Percentiles rank a stretch among this genome's conserved stretches.
Conservation (phyloP, 2,797 vertebrate species). For the Urophycis tenuis region DNA sequence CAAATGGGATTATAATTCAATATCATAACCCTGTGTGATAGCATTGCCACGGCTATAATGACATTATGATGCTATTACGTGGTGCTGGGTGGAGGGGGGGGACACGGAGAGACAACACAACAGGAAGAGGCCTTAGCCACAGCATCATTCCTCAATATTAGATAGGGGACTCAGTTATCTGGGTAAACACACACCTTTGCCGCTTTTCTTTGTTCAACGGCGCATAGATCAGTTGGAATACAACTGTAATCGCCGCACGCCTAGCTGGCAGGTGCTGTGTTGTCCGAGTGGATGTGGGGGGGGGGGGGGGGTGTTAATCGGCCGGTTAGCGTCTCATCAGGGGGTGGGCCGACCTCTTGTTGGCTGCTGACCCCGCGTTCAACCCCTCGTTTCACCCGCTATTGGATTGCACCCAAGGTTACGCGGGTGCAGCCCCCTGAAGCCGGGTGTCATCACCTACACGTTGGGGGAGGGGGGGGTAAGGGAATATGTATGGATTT, state of each 20-base stretch:
- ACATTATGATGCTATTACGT: background rate
- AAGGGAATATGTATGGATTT: background rate
- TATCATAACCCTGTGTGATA: conserved; percentile 8
- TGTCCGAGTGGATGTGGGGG: background rate
- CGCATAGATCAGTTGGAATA: background rate
- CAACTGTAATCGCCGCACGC: background rate
- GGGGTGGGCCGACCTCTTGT: background rate
- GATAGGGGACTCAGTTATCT: background rate
- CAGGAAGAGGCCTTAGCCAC: background rate
- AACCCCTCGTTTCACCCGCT: background rate
- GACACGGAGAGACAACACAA: background rate
- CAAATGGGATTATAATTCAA: conserved; percentile 8
- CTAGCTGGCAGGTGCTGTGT: background rate
- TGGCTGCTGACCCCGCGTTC: background rate
- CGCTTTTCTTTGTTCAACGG: background rate
- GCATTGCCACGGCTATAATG: background rate
- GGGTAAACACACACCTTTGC: background rate
- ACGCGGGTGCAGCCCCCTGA: background rate
- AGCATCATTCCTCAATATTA: background rate
- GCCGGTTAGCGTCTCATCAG: background rate
- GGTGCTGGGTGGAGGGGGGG: background rate
- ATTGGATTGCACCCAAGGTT: background rate
- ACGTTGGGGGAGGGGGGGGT: background rate
- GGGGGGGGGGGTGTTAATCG: background rate
- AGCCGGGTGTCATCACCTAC: background rate